Base-by-base conservation (phyloP, 37 sponge, comb jelly and placozoan species). In the Aplysina aerophoba region DNA sequence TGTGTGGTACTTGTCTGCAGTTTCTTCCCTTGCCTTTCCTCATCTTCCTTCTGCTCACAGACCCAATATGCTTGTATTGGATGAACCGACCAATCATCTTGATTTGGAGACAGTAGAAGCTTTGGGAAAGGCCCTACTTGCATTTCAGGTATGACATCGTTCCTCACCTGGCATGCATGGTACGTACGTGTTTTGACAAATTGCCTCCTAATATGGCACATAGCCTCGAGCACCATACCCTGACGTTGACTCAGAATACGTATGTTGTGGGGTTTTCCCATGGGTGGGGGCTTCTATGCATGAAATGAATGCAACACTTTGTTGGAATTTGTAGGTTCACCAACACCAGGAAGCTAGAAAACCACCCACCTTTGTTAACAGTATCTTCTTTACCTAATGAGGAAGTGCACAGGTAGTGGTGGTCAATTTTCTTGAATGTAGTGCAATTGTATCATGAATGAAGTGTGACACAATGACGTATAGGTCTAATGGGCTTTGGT, bases 1-100 rank as follows among this genome's bases (percentile, higher is more conserved):
- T 44, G 8, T 44, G 8, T 8, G n/a, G 3, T 44, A 8, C 8
- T 63, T 6, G 24, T 24, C 65, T 85, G 69, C 37, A 74, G 60
- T 4, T 67, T 71, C 21, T 66, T 85, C 50, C 6, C 3, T 11
- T 44, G 3, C 50, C 50, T 21, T 83, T 44, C 50, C 50, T 8
- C 50, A 11, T 8, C 50, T 8, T 11, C 50, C 6, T 8, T 8
- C 81, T 54, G 69, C 84, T 60, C 79, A 34, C 50, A 93, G 92
- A 25, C 95, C 97, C 35, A 92, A 92, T 56, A 86, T 94, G 77
- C 39, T 97, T 31, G 90, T 94, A 24, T 81, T 94, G 50, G 95
- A 97, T 84, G 97, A 97, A 77, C 97, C 97, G 30, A 97, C 97
- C 33, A 97, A 97, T 79, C 97, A 97, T 73, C 67, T 97, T 59